Percentiles rank a stretch among this genome's conserved stretches.
Evolutionary conservation across 2,113 vertebrate genomes (phyloP).

Genomic region (Neodon shergylaensis): DNA sequence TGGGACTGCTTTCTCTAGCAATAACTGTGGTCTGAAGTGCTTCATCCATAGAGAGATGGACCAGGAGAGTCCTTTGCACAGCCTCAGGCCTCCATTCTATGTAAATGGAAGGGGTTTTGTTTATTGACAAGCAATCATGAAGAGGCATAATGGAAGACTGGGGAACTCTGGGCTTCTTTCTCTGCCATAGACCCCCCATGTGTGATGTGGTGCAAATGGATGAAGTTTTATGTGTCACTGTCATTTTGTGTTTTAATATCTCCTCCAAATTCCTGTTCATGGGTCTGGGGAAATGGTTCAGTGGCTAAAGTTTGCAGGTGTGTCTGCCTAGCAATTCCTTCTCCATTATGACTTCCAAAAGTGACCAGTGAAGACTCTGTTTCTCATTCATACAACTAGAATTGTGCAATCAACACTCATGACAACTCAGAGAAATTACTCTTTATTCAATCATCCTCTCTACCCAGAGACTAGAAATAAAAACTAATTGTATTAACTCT

Average conservation of each 20-base stretch:
- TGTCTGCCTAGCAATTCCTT: neutral
- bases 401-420: conserved; percentile 40
- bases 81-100: neutral
- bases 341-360: conserved; percentile 51
- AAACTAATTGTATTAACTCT: neutral
- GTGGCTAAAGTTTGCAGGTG: neutral
- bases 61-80: neutral
- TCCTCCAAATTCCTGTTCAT: neutral
- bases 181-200: neutral
- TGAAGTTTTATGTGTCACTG: neutral
- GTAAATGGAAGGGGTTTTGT: neutral
- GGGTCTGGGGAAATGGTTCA: neutral
- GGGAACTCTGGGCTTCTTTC: neutral
- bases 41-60: neutral
- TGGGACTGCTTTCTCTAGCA: neutral
- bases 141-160: neutral
- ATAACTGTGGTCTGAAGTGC: neutral
- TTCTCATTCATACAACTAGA: neutral
- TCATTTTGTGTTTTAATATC: neutral
- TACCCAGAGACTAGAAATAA: neutral
- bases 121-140: neutral
- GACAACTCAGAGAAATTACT: conserved; percentile 49
- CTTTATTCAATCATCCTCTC: conserved; percentile 18
- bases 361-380: neutral
- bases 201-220: neutral